Evolutionary conservation across 2,797 vertebrate genomes (phyloP).

Genomic region (Steatocranus sp.): DNA sequence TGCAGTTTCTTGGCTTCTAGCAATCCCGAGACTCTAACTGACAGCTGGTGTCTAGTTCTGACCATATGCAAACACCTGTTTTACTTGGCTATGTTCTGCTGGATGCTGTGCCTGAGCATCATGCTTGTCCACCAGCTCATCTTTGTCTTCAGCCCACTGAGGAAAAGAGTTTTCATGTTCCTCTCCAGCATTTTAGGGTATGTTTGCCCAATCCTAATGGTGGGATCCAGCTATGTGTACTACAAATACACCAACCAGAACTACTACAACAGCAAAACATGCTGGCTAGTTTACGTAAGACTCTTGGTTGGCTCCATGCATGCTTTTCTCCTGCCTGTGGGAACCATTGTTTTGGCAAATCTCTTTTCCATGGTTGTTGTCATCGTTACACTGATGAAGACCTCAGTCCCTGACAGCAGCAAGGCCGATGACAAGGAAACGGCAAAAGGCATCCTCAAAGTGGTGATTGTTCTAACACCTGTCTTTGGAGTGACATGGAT

Average conservation of each 20-base stretch:
- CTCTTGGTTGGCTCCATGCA: slow-evolving; percentile 68
- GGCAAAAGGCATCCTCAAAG: slow-evolving; percentile 79
- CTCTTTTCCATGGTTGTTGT: slow-evolving; percentile 76
- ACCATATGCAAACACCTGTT: slow-evolving; percentile 75
- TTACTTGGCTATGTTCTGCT: slow-evolving; percentile 77
- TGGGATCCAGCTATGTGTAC: slow-evolving; percentile 68
- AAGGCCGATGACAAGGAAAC: slow-evolving; percentile 70
- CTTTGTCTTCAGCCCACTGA: slow-evolving; percentile 78
- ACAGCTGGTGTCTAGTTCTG: slow-evolving; percentile 50
- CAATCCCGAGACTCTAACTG: neutral
- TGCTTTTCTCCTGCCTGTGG: slow-evolving; percentile 76
- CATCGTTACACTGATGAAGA: slow-evolving; percentile 71
- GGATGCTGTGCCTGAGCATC: slow-evolving; percentile 78
- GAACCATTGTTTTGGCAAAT: slow-evolving; percentile 71
- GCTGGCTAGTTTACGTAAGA: slow-evolving; percentile 69
- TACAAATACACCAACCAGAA: slow-evolving; percentile 18
- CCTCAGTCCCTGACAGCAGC: slow-evolving; percentile 59
- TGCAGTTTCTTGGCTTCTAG: slow-evolving; percentile 66
- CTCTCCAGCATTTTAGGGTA: slow-evolving; percentile 77
- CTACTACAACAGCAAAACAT: slow-evolving; percentile 35
- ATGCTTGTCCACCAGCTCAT: slow-evolving; percentile 82
- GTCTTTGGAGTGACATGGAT: slow-evolving; percentile 81
- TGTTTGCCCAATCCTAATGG: slow-evolving; percentile 64
- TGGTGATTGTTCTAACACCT: slow-evolving; percentile 76
- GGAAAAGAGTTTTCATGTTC: slow-evolving; percentile 75